Evolutionary conservation across 2,113 vertebrate species (phyloP).

Genomic region (Paradisaea rubra): DNA sequence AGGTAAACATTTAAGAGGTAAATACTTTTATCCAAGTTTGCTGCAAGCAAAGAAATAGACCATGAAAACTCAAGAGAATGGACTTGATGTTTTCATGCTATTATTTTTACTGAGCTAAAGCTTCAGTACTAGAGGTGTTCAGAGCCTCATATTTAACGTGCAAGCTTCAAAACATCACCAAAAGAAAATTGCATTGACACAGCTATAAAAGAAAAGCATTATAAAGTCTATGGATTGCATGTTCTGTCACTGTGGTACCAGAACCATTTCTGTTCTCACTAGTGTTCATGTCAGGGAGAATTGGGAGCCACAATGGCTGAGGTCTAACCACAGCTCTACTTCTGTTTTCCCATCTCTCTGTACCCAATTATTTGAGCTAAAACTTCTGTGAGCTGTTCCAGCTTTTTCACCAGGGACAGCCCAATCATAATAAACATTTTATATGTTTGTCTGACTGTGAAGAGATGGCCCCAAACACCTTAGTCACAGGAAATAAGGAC

Average conservation of each 20-base stretch:
- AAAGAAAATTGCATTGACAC: constrained; percentile 9
- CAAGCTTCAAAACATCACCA: background rate
- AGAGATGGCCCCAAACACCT: background rate
- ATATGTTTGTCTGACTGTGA: background rate
- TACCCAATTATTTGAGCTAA: background rate
- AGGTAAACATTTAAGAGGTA: constrained; percentile 74
- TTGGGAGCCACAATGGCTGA: background rate
- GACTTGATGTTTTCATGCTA: constrained; percentile 47
- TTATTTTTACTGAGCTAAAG: constrained; percentile 60
- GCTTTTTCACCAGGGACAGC: background rate
- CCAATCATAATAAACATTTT: background rate
- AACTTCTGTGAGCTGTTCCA: background rate
- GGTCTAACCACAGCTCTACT: background rate
- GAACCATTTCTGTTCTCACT: background rate
- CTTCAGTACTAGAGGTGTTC: constrained; percentile 16
- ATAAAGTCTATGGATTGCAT: background rate
- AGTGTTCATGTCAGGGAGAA: background rate
- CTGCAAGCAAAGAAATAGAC: constrained; percentile 71
- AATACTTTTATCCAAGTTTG: constrained; percentile 70
- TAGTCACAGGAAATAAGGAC: background rate
- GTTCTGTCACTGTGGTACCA: background rate
- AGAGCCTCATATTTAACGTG: background rate
- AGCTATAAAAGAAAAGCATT: background rate
- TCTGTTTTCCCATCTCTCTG: background rate
- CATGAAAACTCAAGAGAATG: constrained; percentile 73